Base-by-base conservation (phyloP, 2,113 vertebrate species). In the Labrus mixtus region DNA sequence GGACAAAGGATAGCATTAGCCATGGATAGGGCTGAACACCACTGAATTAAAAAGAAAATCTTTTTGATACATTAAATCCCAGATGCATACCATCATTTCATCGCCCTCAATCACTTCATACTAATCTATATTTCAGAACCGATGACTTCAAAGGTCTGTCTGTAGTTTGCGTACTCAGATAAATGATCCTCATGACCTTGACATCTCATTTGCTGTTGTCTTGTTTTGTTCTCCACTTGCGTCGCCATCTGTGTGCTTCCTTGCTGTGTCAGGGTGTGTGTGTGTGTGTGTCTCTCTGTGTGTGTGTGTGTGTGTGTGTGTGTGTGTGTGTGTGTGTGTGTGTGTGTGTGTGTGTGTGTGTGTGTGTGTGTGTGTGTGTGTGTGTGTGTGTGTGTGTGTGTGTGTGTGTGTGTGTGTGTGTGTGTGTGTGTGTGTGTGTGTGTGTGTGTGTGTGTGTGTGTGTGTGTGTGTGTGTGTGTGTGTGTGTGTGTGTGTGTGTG, bases 181-280 rank as follows among this genome's bases (percentile, higher is more conserved):
- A 48, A 41, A 11, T 41, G 68, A 12, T 36, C 45, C 50, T 70
- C 20, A 12, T 72, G 65, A 85, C 76, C 76, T 84, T 73, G 55
- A 82, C 64, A 5, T 78, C 51, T 53, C 50, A 50, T 74, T 81
- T 62, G 65, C 61, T 68, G 37, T 53, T 69, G 25, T 82, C 51
- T 80, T 84, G 77, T 75, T 86, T 81, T 83, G 33, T 81, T 75
- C 59, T 37, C 39, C 46, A 25, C 61, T 76, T 41, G 66, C 46
- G 43, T 25, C 13, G 9, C 76, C 82, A 80, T 88, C 82, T 91
- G 83, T 82, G 70, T 71, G 37, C 74, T 61, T 64, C 66, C 73
- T 61, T 48, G 56, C 57, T 69, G 41, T 73, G 64, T 17, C 41
- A 62, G 63, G 74, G 68, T 48, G 17, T 20, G 48, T 66, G 61